Evolutionary conservation across 92 coral and sea anemone species (phyloP).

Genomic region (Palythoa heliodiscus): DNA sequence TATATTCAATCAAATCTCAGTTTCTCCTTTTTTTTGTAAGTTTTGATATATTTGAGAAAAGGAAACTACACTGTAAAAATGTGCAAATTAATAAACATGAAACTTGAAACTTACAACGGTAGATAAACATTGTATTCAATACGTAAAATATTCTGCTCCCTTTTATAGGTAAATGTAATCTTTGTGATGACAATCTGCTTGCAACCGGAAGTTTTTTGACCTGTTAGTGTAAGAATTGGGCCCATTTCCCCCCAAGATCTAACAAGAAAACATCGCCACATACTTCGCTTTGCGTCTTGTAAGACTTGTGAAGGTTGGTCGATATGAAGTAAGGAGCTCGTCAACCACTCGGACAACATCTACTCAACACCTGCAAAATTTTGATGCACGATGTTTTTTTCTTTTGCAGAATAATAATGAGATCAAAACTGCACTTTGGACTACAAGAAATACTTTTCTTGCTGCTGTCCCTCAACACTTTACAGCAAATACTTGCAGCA

Average conservation of each 20-base stretch:
- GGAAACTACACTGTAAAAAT: no score
- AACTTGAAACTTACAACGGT: neutral
- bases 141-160: neutral
- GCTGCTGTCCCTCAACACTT: neutral
- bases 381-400: neutral
- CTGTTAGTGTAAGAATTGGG: no score
- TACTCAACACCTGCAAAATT: neutral
- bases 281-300: neutral
- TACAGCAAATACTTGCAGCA: constrained; percentile 12
- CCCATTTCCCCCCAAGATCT: no score
- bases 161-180: neutral
- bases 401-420: constrained; percentile 5
- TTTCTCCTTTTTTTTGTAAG: no score
- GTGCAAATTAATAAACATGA: no score
- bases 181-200: neutral
- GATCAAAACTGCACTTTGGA: neutral
- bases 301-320: neutral
- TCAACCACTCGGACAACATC: neutral
- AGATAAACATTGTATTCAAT: neutral
- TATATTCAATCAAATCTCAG: neutral
- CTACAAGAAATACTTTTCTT: neutral
- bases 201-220: no score
- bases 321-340: neutral
- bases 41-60: no score
- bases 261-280: neutral